phyloP scores from a whole-genome alignment of 2,797 vertebrate genomes.

The Pteronotus mesoamericanus region DNA sequence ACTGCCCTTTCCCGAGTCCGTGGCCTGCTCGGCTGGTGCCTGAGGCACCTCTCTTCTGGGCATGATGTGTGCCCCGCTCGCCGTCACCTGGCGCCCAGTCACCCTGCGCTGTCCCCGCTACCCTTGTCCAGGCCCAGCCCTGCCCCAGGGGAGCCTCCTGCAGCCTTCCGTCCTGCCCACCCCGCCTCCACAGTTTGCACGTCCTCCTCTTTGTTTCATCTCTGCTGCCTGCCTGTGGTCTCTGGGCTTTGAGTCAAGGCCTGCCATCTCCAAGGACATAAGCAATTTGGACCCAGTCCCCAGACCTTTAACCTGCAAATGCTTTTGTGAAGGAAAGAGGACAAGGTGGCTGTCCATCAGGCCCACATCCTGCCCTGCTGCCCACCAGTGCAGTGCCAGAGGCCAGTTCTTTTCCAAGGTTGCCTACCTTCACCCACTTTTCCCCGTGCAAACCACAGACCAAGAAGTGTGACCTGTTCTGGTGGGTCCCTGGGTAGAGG shows the following conservation, averaged over 20 bases:
- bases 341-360: not conserved
- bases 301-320: not conserved
- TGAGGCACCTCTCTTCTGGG: not conserved
- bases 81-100: not conserved
- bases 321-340: not conserved
- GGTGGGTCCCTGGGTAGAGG: not conserved
- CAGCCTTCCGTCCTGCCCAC: too few species aligned
- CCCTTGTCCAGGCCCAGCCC: not conserved
- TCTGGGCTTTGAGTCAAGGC: not conserved
- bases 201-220: not conserved
- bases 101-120: rapidly evolving
- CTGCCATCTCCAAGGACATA: not conserved
- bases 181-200: too few species aligned
- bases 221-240: not conserved
- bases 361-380: not conserved
- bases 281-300: not conserved
- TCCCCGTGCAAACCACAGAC: not conserved
- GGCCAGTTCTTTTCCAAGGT: not conserved
- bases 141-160: not conserved
- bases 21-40: not conserved
- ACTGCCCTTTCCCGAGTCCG: not conserved
- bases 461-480: not conserved
- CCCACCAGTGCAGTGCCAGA: not conserved
- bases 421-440: not conserved
- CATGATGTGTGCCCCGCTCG: not conserved